Percentiles rank a stretch among this genome's conserved stretches.
Evolutionary conservation across 1,140 invertebrate species (phyloP).

Genomic region (Zaprionus ghesquierei): DNA sequence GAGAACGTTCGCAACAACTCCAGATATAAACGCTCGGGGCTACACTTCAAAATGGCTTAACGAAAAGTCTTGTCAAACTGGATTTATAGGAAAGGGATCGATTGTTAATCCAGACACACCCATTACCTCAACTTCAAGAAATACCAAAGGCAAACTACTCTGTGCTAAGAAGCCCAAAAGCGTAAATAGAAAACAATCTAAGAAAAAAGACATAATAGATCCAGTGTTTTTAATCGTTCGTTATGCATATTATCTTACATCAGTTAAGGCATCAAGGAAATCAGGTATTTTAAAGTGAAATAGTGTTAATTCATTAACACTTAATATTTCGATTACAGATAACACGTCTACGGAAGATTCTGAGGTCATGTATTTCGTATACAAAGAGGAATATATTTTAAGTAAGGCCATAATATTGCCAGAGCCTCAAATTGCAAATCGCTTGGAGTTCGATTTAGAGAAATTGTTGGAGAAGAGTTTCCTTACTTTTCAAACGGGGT

Average conservation of each 20-base stretch:
- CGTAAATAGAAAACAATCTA: too few species aligned
- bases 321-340: neutral
- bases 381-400: neutral
- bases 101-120: neutral
- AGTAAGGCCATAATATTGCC: neutral
- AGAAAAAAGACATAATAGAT: too few species aligned
- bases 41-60: neutral
- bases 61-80: neutral
- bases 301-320: neutral
- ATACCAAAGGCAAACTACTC: too few species aligned
- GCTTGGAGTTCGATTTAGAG: neutral
- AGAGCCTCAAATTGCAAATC: neutral
- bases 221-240: too few species aligned
- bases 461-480: neutral
- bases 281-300: neutral
- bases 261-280: neutral
- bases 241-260: neutral
- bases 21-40: too few species aligned
- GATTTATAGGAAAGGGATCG: neutral
- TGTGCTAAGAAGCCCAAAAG: too few species aligned
- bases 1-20: too few species aligned
- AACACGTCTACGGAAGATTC: too few species aligned
- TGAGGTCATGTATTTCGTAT: accelerated
- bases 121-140: neutral
- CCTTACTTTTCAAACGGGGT: too few species aligned